A percentile compares a stretch with the other conserved stretches of the same genome.
These are phyloP conservation scores for Bungarus multicinctus DNA, from an alignment of 2,113 vertebrate genomes.

Conservation along the genomic window DNA sequence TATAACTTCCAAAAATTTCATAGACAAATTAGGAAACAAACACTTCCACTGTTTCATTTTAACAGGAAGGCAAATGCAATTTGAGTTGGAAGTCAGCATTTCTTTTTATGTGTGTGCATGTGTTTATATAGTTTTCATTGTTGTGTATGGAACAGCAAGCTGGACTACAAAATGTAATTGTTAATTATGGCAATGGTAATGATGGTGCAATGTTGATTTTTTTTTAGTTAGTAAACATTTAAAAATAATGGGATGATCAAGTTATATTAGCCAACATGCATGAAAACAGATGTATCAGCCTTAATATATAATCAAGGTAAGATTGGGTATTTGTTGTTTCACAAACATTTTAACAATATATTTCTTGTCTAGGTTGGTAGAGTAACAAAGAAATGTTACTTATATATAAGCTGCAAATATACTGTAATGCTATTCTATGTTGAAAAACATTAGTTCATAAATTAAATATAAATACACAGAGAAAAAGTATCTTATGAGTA, in stretches of 20 bases:
- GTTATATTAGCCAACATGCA: not conserved
- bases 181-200: constrained; percentile 12
- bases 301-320: not conserved
- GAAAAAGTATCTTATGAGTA: not conserved
- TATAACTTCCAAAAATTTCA: not conserved
- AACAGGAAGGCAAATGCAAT: not conserved
- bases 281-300: not conserved
- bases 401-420: not conserved
- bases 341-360: not conserved
- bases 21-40: not conserved
- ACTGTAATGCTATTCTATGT: not conserved
- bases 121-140: not conserved
- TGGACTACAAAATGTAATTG: constrained; percentile 18
- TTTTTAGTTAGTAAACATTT: not conserved
- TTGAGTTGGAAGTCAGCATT: not conserved
- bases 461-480: not conserved
- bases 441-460: not conserved
- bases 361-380: not conserved
- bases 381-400: not conserved
- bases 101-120: not conserved
- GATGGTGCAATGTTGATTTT: not conserved
- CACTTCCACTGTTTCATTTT: not conserved
- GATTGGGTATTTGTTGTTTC: not conserved
- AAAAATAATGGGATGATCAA: not conserved
- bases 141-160: constrained; percentile 8